Evolutionary conservation across 2,113 vertebrate species (phyloP).

Genomic region (Rhizomys pruinosus): DNA sequence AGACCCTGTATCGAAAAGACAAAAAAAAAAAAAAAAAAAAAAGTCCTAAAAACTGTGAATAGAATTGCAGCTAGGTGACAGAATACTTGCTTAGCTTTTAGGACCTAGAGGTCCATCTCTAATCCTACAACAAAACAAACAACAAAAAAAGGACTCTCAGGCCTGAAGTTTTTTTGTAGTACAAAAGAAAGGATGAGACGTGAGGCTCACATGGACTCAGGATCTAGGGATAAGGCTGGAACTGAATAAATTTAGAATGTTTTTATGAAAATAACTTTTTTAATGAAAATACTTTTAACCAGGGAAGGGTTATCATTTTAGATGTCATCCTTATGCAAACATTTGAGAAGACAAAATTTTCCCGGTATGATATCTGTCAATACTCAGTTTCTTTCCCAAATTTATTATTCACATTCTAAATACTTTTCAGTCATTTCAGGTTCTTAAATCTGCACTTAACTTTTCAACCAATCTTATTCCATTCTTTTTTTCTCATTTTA

Average conservation of each 20-base stretch:
- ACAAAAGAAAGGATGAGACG: not conserved
- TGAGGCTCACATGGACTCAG: not conserved
- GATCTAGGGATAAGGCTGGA: not conserved
- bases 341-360: not conserved
- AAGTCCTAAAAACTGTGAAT: not conserved
- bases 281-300: not conserved
- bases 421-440: not conserved
- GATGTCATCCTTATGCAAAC: not conserved
- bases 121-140: not conserved
- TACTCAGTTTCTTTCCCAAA: not conserved
- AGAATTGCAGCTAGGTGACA: not conserved
- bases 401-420: not conserved
- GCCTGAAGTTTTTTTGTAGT: not conserved
- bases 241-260: not conserved
- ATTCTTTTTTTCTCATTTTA: not conserved
- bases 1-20: too few relatives aligned
- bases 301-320: not conserved
- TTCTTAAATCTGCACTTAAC: not conserved
- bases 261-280: not conserved
- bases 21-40: too few relatives aligned
- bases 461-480: not conserved
- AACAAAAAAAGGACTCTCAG: not conserved
- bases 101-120: too few relatives aligned
- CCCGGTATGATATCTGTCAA: not conserved
- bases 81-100: not conserved